phyloP scores from a whole-genome alignment of 2,797 vertebrate species.

The Artibeus jamaicensis region DNA sequence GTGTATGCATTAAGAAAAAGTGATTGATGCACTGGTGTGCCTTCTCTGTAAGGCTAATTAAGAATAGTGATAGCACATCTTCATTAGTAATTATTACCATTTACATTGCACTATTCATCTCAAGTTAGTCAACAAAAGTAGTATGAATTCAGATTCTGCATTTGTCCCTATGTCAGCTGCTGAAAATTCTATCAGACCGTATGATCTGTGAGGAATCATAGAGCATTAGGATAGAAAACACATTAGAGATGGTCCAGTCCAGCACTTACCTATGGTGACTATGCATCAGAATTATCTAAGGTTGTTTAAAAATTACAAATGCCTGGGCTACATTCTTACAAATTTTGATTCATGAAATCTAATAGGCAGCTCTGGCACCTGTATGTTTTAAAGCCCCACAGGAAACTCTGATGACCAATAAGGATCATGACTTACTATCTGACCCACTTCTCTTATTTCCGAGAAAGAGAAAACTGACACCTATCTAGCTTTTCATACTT shows the following conservation, averaged over 20 bases:
- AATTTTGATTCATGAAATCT: constrained; percentile 35
- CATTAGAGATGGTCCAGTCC: not conserved
- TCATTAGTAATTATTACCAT: constrained; percentile 2
- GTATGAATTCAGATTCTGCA: constrained; percentile 12
- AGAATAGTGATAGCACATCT: not conserved
- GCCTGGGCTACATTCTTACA: not conserved
- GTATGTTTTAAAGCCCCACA: not conserved
- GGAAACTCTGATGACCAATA: not conserved
- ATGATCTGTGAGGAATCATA: not conserved
- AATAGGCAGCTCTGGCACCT: not conserved
- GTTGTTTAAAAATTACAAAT: not conserved
- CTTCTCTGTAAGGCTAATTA: constrained; percentile 14
- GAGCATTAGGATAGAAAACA: not conserved
- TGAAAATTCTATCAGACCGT: constrained; percentile 1
- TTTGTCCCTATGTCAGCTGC: not conserved
- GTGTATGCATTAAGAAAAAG: not conserved
- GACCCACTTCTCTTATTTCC: constrained; percentile 4
- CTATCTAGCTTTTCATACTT: not conserved
- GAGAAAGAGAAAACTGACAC: constrained; percentile 23
- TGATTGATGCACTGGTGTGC: not conserved
- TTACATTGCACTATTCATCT: not conserved
- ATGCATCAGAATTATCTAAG: not conserved
- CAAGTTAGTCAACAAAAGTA: constrained; percentile 10
- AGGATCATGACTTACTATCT: not conserved
- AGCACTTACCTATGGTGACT: not conserved